phyloP scores from a whole-genome alignment of 2,888 invertebrate species.

The Megamerina dolium region DNA sequence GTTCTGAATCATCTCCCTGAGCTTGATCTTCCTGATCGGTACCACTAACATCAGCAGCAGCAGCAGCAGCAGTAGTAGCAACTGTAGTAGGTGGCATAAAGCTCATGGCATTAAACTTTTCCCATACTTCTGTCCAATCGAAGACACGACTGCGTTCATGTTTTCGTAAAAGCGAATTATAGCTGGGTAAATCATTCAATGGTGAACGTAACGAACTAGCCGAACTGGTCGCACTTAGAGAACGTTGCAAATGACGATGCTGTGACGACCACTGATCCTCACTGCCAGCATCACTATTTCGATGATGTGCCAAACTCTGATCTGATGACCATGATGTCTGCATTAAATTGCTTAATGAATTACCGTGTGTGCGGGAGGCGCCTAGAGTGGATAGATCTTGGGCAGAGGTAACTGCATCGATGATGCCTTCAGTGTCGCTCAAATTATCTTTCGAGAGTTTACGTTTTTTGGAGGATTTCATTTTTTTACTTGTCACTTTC shows the following conservation, averaged over 20 bases:
- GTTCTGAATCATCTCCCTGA: conserved; percentile 22
- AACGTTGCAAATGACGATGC: conserved; percentile 33
- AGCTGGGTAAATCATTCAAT: conserved; percentile 39
- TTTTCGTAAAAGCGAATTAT: conserved; percentile 42
- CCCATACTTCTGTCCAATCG: conserved; percentile 57
- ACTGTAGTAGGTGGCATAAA: conserved; percentile 11
- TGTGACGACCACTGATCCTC: conserved; percentile 3
- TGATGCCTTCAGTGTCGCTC: background rate
- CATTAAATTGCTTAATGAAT: conserved; percentile 43
- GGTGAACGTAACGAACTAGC: conserved; percentile 37
- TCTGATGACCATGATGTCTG: conserved; percentile 46
- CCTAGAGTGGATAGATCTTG: background rate
- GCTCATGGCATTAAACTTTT: conserved; percentile 29
- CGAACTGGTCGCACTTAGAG: conserved; percentile 41
- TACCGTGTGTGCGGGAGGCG: conserved; percentile 24
- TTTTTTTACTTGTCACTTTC: background rate
- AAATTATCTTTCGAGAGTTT: conserved; percentile 14
- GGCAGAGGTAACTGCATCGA: conserved; percentile 14
- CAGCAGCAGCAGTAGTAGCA: conserved; percentile 10
- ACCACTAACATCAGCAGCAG: conserved; percentile 2
- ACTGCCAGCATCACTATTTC: conserved; percentile 14
- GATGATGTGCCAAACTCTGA: conserved; percentile 18
- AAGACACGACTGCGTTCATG: conserved; percentile 41
- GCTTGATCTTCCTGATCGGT: background rate
- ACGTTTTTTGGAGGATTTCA: conserved; percentile 13